Base-by-base conservation (phyloP, 2,888 invertebrate genomes). In the Alloscopus bannaensis region DNA sequence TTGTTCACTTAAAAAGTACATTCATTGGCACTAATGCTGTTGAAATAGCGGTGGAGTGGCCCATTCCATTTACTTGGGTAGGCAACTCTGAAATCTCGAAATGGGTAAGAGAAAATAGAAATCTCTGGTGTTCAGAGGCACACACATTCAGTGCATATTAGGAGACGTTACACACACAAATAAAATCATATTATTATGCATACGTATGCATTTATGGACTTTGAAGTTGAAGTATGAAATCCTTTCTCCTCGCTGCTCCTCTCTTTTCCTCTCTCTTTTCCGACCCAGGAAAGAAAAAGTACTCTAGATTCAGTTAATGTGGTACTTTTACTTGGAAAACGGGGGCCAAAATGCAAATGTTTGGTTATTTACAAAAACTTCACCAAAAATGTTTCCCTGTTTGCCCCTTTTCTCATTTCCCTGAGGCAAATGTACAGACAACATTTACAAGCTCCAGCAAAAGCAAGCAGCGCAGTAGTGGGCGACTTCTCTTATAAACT, bases 281-380 rank as follows among this genome's bases (percentile, higher is more conserved):
- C 28, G n/a, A 22, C 20, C 16, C 36, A 60, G 36, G 2, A 60
- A 60, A 57, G 29, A 57, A 57, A n/a, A 3, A 11, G 57, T 57
- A 57, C 29, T 11, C 40, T 57, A 28, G 57, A 16, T 57, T 57
- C 24, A 11, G 22, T 40, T 77, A 69, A 69, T 77, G 57, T 64
- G 22, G 57, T 70, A 64, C 68, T 64, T 77, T 55, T 57, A 59
- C 66, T 69, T 29, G n/a, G 29, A 73, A 28, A 16, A 52, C 52
- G 24, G 20, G 24, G 64, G 42, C 77, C 62, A 69, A 77, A 77
- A 77, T 77, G 77, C 77, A 77, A 77, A 77, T 77, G 77, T 68
- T 75, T 76, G 68, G 76, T 70, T 77, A 77, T 70, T 77, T 77
- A 70, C 77, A 77, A 70, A 70, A 77, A 77, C 68, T 60, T 68